phyloP scores from a whole-genome alignment of 2,888 invertebrate genomes.

The Aproaerema taeniolella region DNA sequence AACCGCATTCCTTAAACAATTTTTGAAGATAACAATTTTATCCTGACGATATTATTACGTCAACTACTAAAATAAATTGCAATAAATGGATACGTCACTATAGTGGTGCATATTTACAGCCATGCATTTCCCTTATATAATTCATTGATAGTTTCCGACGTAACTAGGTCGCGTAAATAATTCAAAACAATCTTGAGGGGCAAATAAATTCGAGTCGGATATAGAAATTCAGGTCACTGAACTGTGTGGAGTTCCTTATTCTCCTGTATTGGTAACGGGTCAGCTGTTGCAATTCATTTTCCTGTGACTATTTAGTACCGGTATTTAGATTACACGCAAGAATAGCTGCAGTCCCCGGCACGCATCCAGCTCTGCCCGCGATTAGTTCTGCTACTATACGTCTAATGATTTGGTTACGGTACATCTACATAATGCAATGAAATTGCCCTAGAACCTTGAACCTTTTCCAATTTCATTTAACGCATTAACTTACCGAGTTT shows the following conservation, averaged over 20 bases:
- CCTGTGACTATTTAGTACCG: background rate
- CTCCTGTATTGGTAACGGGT: background rate
- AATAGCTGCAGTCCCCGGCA: conserved; percentile 19
- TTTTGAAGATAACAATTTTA: background rate
- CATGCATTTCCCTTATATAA: too few species aligned
- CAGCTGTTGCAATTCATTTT: background rate
- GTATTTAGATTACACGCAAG: conserved; percentile 7
- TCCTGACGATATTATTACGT: too few species aligned
- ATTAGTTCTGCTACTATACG: too few species aligned
- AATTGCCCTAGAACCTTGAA: too few species aligned
- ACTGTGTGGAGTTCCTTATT: background rate
- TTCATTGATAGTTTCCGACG: conserved; percentile 1
- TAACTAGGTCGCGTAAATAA: conserved; percentile 4
- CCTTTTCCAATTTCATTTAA: too few species aligned
- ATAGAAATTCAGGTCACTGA: background rate
- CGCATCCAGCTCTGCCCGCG: conserved; percentile 19
- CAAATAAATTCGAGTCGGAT: conserved; percentile 8
- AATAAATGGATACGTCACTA: too few species aligned
- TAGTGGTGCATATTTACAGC: too few species aligned
- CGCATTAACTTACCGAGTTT: too few species aligned
- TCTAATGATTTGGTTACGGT: too few species aligned
- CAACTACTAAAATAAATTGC: background rate
- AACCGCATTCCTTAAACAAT: conserved; percentile 11
- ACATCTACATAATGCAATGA: too few species aligned
- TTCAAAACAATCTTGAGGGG: conserved; percentile 5